These are phyloP conservation scores for Drosophila mauritiana DNA, from an alignment of 1,140 invertebrate genomes.

Conservation along the genomic window DNA sequence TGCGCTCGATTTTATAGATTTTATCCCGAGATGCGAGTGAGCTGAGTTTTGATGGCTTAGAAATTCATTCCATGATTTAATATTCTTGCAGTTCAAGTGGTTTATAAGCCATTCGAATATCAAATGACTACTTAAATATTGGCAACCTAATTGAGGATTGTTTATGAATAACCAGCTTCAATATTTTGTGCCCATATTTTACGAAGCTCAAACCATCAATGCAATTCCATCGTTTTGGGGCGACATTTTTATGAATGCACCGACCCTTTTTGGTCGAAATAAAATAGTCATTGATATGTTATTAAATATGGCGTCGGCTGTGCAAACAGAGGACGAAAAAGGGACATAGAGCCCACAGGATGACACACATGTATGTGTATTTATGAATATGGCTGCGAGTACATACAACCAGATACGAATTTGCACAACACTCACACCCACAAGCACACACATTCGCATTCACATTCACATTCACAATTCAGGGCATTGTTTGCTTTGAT, in stretches of 20 bases:
- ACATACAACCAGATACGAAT: conserved; percentile 13
- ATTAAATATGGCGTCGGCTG: conserved; percentile 72
- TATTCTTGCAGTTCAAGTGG: background rate
- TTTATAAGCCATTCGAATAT: background rate
- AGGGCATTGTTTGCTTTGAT: conserved; percentile 76
- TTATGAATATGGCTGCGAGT: conserved; percentile 32
- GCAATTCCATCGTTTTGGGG: conserved; percentile 18
- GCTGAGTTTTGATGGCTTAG: background rate
- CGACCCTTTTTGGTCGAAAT: conserved; percentile 19
- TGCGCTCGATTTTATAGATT: conserved; percentile 32
- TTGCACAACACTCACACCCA: background rate
- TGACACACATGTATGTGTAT: conserved; percentile 35
- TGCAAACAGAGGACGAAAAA: conserved; percentile 44
- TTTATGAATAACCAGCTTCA: too few species aligned
- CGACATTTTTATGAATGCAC: background rate
- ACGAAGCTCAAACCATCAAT: background rate
- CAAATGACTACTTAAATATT: too few species aligned
- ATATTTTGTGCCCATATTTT: conserved; percentile 13
- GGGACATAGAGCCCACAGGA: conserved; percentile 27
- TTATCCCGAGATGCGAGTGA: conserved; percentile 8
- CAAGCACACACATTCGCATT: conserved; percentile 6
- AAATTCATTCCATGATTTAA: conserved; percentile 10
- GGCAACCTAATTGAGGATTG: too few species aligned
- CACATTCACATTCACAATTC: conserved; percentile 16
- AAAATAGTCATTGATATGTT: conserved; percentile 75